Evolutionary conservation across 2,113 vertebrate genomes (phyloP).

Genomic region (Podarcis cretensis): DNA sequence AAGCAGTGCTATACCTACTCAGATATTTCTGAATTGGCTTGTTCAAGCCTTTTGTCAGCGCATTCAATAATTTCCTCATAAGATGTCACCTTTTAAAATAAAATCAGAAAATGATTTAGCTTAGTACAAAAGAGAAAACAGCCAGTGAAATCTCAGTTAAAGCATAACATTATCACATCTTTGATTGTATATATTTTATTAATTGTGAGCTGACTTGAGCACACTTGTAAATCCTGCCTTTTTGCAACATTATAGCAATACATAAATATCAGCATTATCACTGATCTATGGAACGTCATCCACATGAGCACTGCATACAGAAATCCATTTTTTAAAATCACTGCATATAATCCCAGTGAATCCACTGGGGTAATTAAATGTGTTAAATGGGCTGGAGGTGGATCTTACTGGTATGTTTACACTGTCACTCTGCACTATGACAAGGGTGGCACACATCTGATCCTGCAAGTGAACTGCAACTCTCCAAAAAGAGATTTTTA

Average conservation of each 20-base stretch:
- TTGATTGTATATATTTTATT: neutral
- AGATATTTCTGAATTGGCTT: slow-evolving; percentile 50
- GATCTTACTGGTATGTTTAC: neutral
- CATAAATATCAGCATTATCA: neutral
- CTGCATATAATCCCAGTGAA: neutral
- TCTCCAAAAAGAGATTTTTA: no score
- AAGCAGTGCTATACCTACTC: slow-evolving; percentile 39
- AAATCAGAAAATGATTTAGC: slow-evolving; percentile 2
- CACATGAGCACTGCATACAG: neutral
- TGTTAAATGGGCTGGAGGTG: neutral
- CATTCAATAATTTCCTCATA: slow-evolving; percentile 63
- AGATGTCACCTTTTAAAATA: slow-evolving; percentile 53
- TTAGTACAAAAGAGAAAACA: neutral
- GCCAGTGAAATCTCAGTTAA: neutral
- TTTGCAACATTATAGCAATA: neutral
- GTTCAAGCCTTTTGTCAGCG: slow-evolving; percentile 54
- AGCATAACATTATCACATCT: neutral
- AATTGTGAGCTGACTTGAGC: neutral
- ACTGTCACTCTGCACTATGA: neutral
- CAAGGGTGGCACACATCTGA: no score
- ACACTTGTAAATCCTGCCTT: no score
- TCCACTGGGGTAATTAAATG: neutral
- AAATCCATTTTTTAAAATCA: neutral
- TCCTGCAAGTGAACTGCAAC: no score
- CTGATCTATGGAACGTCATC: neutral